Evolutionary conservation across 2,797 vertebrate species (phyloP).

Genomic region (Loris lydekkerianus): DNA sequence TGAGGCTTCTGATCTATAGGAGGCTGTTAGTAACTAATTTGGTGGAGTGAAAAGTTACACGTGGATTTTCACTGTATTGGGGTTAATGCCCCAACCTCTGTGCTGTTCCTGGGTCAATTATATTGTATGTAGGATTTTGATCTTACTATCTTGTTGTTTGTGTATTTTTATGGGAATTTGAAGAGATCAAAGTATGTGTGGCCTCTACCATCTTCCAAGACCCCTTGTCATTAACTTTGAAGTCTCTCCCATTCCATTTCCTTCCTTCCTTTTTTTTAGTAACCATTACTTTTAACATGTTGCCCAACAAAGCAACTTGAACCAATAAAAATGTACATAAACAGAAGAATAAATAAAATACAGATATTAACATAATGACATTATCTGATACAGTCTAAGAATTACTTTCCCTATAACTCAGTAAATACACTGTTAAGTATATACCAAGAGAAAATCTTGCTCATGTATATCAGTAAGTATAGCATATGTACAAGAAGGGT

Average conservation of each 20-base stretch:
- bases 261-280: neutral
- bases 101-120: neutral
- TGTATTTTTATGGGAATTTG: slow-evolving; percentile 10
- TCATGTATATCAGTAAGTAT: neutral
- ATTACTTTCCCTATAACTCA: neutral
- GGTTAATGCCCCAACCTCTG: neutral
- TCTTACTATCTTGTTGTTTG: neutral
- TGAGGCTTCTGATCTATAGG: neutral
- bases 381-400: slow-evolving; percentile 30
- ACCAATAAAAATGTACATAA: neutral
- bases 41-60: neutral
- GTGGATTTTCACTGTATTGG: neutral
- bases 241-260: neutral
- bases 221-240: neutral
- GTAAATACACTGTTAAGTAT: neutral
- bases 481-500: neutral
- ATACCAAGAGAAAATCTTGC: slow-evolving; percentile 31
- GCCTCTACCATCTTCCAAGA: neutral
- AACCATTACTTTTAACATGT: neutral
- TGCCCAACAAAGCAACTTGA: neutral
- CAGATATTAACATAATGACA: neutral
- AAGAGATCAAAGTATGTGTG: neutral
- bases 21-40: neutral
- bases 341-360: slow-evolving; percentile 25
- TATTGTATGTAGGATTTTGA: neutral